Base-by-base conservation (phyloP, 2,113 vertebrate genomes). In the Macquaria australasica region DNA sequence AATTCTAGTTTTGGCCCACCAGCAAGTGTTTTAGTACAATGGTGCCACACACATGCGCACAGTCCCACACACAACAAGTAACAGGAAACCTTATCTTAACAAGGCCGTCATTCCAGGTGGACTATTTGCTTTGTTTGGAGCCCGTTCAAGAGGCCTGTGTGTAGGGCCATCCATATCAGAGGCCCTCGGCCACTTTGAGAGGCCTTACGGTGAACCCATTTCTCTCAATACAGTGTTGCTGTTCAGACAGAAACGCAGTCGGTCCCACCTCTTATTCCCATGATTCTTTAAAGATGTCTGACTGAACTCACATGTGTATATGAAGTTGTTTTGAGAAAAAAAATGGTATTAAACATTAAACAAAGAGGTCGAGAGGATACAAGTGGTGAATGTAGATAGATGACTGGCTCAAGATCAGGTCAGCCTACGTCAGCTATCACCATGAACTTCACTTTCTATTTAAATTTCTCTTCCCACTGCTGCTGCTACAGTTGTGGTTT, bases 51-150 rank as follows among this genome's bases (percentile, higher is more conserved):
- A 71, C 75, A 60, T n/a, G 18, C 18, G 20, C 5, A 0, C 28
- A 18, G n/a, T 15, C 55, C 41, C 84, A 79, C 67, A 80, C 77
- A 45, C 72, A 59, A 68, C 41, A 23, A 55, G 76, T 80, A 77
- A 72, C 70, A 88, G 90, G 74, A 91, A 90, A 78, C 79, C 74
- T 72, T 87, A 89, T 93, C 90, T 88, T 81, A 88, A 90, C 88
- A 93, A 79, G 88, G 78, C 83, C n/a, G 53, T 87, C 81, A 79
- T 86, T 83, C 72, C 89, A 90, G 88, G 88, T 90, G 78, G 82
- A 90, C 62, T 89, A 62, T 91, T 91, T 92, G 90, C 85, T 95
- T 94, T 82, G 79, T 77, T 92, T 95, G 90, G 92, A 91, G 6
- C 79, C 4, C 0, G 62, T 91, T 90, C 92, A 93, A 90, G 85